Evolutionary conservation across 2,888 invertebrate species (phyloP).

Genomic region (Sialis fuliginosa): DNA sequence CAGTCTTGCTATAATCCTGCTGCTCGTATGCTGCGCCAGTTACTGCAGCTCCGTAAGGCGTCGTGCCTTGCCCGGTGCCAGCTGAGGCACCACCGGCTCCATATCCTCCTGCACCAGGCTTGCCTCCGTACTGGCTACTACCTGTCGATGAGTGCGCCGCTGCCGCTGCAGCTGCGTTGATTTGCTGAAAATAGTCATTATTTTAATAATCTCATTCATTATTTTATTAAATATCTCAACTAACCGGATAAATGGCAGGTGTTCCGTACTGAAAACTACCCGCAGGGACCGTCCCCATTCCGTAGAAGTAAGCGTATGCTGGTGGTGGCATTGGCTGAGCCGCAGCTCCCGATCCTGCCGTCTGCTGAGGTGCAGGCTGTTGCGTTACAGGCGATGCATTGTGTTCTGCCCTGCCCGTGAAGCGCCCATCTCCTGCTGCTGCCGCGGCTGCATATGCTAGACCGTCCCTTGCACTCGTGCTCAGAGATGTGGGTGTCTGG

Average conservation of each 20-base stretch:
- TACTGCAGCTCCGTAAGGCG: constrained; percentile 17
- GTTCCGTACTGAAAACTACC: constrained; percentile 54
- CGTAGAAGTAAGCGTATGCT: constrained; percentile 58
- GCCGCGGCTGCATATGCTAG: constrained; percentile 50
- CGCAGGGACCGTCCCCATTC: constrained; percentile 40
- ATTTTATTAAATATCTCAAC: constrained; percentile 13
- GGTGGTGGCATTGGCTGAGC: constrained; percentile 47
- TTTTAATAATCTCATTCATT: neutral
- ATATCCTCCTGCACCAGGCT: constrained; percentile 39
- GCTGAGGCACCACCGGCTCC: constrained; percentile 45
- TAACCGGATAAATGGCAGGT: constrained; percentile 50
- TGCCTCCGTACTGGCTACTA: constrained; percentile 46
- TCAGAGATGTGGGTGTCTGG: constrained; percentile 52
- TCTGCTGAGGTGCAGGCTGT: constrained; percentile 54
- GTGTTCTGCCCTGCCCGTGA: constrained; percentile 48
- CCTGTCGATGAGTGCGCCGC: constrained; percentile 37
- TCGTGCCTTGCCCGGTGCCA: neutral
- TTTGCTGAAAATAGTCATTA: constrained; percentile 29
- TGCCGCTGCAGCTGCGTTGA: constrained; percentile 48
- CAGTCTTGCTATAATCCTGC: constrained; percentile 33
- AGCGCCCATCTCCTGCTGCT: constrained; percentile 46
- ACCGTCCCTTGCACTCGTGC: constrained; percentile 46
- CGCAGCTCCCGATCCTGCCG: constrained; percentile 38
- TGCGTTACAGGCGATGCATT: constrained; percentile 67
- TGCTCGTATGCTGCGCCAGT: constrained; percentile 16